A percentile compares a stretch with the other conserved stretches of the same genome.
phyloP scores from a whole-genome alignment of 2,113 vertebrate species.

The Caranx melampygus region DNA sequence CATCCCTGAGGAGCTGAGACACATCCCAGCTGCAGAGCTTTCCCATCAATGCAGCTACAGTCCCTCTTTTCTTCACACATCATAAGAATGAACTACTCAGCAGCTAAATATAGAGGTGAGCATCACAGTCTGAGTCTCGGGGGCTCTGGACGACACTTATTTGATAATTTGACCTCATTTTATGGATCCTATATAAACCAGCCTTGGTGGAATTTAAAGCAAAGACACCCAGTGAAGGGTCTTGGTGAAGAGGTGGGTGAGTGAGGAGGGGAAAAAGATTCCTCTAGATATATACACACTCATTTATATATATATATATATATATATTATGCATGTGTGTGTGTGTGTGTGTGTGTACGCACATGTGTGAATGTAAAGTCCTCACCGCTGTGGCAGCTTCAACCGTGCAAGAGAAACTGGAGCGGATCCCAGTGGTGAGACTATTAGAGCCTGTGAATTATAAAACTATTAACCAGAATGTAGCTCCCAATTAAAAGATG shows the following conservation, averaged over 20 bases:
- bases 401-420: slow-evolving; percentile 89
- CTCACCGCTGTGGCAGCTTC: slow-evolving; percentile 67
- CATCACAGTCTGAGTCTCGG: slow-evolving; percentile 41
- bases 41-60: slow-evolving; percentile 35
- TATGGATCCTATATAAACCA: slow-evolving; percentile 48
- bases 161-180: slow-evolving; percentile 77
- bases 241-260: not conserved
- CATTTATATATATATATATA: slow-evolving; percentile 10
- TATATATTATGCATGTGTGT: slow-evolving; percentile 10
- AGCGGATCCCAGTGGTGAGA: slow-evolving; percentile 97
- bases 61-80: slow-evolving; percentile 40
- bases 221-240: slow-evolving; percentile 13
- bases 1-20: slow-evolving; percentile 19
- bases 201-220: slow-evolving; percentile 48
- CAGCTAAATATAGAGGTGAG: slow-evolving; percentile 65
- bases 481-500: slow-evolving; percentile 99
- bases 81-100: slow-evolving; percentile 35
- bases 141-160: slow-evolving; percentile 50
- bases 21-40: slow-evolving; percentile 11
- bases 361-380: slow-evolving; percentile 46
- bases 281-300: slow-evolving; percentile 13
- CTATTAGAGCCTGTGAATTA: slow-evolving; percentile 98
- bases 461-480: slow-evolving; percentile 99
- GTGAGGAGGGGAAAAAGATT: not conserved
- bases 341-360: not conserved